Evolutionary conservation across 2,113 vertebrate genomes (phyloP), one percentile per base, ranked within the genome.

Genomic region (Callipepla squamata): DNA sequence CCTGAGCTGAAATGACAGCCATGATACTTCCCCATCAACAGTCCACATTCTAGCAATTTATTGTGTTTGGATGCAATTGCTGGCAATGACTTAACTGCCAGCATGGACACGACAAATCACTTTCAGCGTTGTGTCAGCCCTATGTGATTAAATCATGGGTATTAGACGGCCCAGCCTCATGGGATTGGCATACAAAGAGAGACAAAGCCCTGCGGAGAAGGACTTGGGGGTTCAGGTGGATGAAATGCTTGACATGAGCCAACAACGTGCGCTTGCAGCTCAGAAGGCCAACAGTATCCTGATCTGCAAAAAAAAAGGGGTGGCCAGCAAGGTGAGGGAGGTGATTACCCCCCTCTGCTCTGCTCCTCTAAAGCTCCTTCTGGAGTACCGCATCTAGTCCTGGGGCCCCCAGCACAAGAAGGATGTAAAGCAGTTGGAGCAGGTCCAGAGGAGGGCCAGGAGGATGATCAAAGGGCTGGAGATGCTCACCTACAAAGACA

Each of bases 101-200:
- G 82, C 79, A 89, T 91, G 91, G 96, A 87, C 79, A 87, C 34
- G 3, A 94, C 94, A 96, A 96, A 96, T 94, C 91, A 96, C 73
- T 88, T 85, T 90, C 80, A 91, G 80, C 77, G 88, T 68, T 91
- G 4, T 83, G 91, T 96, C 94, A 95, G 61, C 21, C 75, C 59
- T 93, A 79, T 91, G 76, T 95, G 92, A 95, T 95, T 96, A 94
- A 93, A 96, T 6, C 67, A 88, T 65, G 80, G 48, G 81, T 95
- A 82, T 96, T 75, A 94, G 77, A 91, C 80, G 82, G 76, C 65
- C 65, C 47, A 58, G 57, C 40, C 61, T 90, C 11, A 2, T 77
- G 79, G 25, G 75, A 85, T 82, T 63, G 22, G n/a, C 80, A 13
- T 63, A 61, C 51, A 88, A 74, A 25, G 68, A 57, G 73, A 91